A percentile compares a stretch with the other conserved stretches of the same genome.
These are phyloP conservation scores for Mergus octosetaceus DNA, from an alignment of 2,797 vertebrate genomes.

Conservation along the genomic window DNA sequence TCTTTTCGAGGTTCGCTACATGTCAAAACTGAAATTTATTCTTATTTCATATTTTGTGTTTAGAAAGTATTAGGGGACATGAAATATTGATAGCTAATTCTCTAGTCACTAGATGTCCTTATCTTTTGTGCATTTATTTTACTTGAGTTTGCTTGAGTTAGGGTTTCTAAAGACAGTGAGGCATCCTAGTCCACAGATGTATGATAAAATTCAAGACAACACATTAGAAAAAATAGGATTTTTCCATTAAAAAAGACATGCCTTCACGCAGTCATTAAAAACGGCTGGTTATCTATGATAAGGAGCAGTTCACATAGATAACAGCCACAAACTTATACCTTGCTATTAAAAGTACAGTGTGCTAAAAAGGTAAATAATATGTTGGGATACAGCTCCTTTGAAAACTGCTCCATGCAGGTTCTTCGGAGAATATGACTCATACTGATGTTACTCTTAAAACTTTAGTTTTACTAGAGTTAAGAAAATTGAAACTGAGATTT, in stretches of 20 bases:
- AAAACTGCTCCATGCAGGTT: background rate
- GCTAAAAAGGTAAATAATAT: background rate
- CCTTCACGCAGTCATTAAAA: background rate
- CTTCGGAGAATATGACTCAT: background rate
- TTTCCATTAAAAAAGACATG: background rate
- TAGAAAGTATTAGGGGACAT: constrained; percentile 51
- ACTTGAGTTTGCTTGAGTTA: background rate
- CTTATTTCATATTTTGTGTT: constrained; percentile 61
- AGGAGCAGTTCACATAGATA: background rate
- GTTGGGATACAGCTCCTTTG: background rate
- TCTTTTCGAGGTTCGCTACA: background rate
- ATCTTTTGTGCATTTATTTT: constrained; percentile 42
- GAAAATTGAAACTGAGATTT: background rate
- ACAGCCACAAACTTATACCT: background rate
- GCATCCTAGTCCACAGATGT: background rate
- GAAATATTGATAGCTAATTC: constrained; percentile 68
- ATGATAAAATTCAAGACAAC: background rate
- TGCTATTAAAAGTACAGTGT: background rate
- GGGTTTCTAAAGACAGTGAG: background rate
- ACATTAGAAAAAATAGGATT: background rate
- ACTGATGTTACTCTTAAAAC: background rate
- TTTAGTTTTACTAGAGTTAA: background rate
- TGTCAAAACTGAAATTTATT: constrained; percentile 51
- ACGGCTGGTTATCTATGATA: background rate
- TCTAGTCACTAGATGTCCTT: background rate